These are phyloP conservation scores for Drosophila stalkeri DNA, from an alignment of 2,888 invertebrate species.

Conservation along the genomic window DNA sequence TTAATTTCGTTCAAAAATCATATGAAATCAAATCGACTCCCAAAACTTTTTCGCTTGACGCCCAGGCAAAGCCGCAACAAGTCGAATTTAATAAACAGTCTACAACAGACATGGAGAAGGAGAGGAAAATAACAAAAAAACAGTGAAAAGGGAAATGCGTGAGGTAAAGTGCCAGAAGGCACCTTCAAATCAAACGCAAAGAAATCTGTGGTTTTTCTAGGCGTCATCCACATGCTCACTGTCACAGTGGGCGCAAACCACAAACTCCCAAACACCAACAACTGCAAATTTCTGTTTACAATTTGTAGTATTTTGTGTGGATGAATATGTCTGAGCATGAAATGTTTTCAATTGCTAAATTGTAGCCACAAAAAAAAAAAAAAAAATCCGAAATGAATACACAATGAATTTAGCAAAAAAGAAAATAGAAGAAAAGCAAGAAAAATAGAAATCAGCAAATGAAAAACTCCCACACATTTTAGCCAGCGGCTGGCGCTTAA, in stretches of 20 bases:
- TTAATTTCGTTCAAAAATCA: conserved; percentile 55
- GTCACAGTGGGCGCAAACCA: conserved; percentile 34
- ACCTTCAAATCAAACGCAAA: conserved; percentile 63
- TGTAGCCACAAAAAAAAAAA: conserved; percentile 30
- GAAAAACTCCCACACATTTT: conserved; percentile 12
- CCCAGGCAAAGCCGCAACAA: conserved; percentile 56
- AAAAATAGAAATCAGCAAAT: conserved; percentile 6
- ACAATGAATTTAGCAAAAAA: conserved; percentile 20
- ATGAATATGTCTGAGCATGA: conserved; percentile 42
- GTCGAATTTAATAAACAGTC: conserved; percentile 68
- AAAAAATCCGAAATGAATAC: conserved; percentile 35
- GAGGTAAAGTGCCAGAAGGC: conserved; percentile 50
- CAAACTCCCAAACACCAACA: conserved; percentile 18
- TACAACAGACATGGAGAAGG: neutral
- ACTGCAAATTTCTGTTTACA: conserved; percentile 47
- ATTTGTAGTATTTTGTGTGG: conserved; percentile 61
- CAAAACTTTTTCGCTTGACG: conserved; percentile 43
- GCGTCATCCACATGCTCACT: conserved; percentile 44
- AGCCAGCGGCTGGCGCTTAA: conserved; percentile 28
- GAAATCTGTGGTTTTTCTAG: conserved; percentile 52
- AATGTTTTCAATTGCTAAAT: conserved; percentile 66
- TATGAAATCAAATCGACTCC: conserved; percentile 56
- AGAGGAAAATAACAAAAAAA: conserved; percentile 1
- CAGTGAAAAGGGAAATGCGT: conserved; percentile 15
- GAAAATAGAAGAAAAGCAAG: neutral